phyloP scores from a whole-genome alignment of 2,797 vertebrate genomes.

The Scleropages formosus region DNA sequence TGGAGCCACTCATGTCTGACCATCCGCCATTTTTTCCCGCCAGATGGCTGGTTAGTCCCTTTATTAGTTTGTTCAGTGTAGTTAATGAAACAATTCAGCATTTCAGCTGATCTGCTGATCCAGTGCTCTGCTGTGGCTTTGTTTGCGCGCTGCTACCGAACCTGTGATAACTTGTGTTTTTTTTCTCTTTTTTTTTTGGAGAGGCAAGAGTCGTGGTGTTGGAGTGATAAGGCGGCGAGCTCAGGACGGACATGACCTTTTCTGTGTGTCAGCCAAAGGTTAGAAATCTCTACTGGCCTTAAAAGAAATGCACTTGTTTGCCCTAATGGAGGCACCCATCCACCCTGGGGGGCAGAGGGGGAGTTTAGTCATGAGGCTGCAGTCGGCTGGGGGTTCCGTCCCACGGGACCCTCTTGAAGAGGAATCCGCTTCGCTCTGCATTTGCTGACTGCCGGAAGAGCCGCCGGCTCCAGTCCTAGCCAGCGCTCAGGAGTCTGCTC shows the following conservation, averaged over 20 bases:
- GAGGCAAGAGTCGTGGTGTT: slow-evolving; percentile 43
- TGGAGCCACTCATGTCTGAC: no score
- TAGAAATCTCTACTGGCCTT: slow-evolving; percentile 78
- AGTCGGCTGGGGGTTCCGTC: slow-evolving; percentile 37
- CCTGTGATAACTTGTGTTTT: slow-evolving; percentile 1
- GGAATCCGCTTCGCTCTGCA: slow-evolving; percentile 53
- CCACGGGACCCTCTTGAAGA: slow-evolving; percentile 52
- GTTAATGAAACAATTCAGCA: neutral
- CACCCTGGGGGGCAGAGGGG: slow-evolving; percentile 49
- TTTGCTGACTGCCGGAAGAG: slow-evolving; percentile 4
- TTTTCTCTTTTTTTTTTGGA: no score
- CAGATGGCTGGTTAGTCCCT: no score
- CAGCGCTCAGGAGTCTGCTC: no score
- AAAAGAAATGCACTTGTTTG: slow-evolving; percentile 75
- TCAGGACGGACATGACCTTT: slow-evolving; percentile 72
- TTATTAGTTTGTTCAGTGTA: neutral
- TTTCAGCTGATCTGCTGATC: neutral
- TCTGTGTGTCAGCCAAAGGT: slow-evolving; percentile 76
- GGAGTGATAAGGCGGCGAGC: slow-evolving; percentile 47
- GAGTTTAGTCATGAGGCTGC: slow-evolving; percentile 47
- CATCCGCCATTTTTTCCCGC: no score
- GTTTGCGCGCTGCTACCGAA: neutral
- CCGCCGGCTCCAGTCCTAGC: no score
- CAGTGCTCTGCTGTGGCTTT: neutral
- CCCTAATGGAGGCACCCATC: slow-evolving; percentile 67